Evolutionary conservation across 2,888 invertebrate genomes (phyloP), one percentile per base, ranked within the genome.

Genomic region (Chaetogeoica ovagalla): DNA sequence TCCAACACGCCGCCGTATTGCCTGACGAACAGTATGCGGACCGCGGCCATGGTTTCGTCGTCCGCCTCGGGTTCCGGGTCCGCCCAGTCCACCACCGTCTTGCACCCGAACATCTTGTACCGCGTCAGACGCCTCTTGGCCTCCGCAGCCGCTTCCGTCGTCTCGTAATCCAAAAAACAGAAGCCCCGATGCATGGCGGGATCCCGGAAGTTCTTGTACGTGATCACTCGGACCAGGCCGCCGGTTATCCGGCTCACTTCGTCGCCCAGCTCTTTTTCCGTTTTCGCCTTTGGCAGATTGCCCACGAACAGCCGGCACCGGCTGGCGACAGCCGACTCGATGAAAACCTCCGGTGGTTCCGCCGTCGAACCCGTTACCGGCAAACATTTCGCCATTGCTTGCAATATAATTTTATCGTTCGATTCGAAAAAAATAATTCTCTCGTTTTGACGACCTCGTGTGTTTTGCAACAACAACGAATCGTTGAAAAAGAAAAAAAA

Each of bases 111-210:
- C 48, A 70, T 37, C 30, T 37, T 62, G 62, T 19, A 48, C 52
- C 7, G 17, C 0, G 60, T n/a, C 55, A 77, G 39, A 17, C n/a
- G 17, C 4, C 23, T 37, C 9, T 63, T 70, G 17, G 77, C 70
- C 1, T 63, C 37, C 17, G 62, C 55, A 8, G 77, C 77, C 39
- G 48, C 37, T 0, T 15, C 21, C 13, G 2, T 0, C 21, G 77
- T 43, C 39, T 39, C 70, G 62, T 70, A 77, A 62, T 77, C 77
- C 19, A 77, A 55, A 13, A 77, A 77, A 30, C 77, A 77, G 69
- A 77, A 77, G 52, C 77, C 70, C 13, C 77, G 62, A 19, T 77
- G 62, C 70, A 63, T 0, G 37, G n/a, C 1, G 1, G 77, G 70
- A 13, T 70, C 21, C 17, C 63, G 39, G 11, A 70, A 62, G 63